Evolutionary conservation across 2,113 vertebrate genomes (phyloP).

Genomic region (Polypterus senegalus): DNA sequence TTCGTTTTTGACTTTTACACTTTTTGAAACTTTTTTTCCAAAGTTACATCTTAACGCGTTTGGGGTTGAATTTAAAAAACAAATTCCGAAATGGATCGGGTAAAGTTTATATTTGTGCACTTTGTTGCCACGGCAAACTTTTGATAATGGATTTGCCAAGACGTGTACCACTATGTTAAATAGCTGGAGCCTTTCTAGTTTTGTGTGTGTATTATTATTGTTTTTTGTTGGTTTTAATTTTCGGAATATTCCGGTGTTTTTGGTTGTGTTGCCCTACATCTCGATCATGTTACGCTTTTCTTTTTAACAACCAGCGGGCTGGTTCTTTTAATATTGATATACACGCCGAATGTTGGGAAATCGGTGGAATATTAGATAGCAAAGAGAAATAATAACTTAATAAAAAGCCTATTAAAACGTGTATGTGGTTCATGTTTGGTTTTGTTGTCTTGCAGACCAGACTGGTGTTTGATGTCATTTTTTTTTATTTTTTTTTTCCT

Average conservation of each 20-base stretch:
- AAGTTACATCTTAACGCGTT: too few relatives aligned
- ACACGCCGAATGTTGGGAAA: background rate
- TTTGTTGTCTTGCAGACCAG: conserved; percentile 20
- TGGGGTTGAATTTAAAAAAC: too few relatives aligned
- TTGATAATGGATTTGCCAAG: background rate
- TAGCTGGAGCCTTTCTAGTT: background rate
- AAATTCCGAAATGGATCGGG: too few relatives aligned
- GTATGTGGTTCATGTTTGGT: conserved; percentile 16
- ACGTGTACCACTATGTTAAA: conserved; percentile 2
- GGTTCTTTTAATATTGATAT: conserved; percentile 22
- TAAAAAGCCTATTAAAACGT: conserved; percentile 15
- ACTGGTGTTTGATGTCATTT: conserved; percentile 17
- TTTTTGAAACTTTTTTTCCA: too few relatives aligned
- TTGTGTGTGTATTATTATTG: background rate
- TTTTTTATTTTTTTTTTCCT: conserved; percentile 13
- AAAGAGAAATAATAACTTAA: conserved; percentile 9
- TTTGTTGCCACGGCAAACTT: background rate
- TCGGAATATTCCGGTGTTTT: background rate
- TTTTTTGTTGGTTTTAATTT: background rate
- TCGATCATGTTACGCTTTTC: conserved; percentile 12
- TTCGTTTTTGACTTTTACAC: too few relatives aligned
- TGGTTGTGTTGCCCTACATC: background rate
- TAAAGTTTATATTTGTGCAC: too few relatives aligned
- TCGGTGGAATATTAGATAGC: conserved; percentile 5
- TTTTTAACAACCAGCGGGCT: conserved; percentile 41